phyloP scores from a whole-genome alignment of 2,888 invertebrate genomes.

The Volucella inflata region DNA sequence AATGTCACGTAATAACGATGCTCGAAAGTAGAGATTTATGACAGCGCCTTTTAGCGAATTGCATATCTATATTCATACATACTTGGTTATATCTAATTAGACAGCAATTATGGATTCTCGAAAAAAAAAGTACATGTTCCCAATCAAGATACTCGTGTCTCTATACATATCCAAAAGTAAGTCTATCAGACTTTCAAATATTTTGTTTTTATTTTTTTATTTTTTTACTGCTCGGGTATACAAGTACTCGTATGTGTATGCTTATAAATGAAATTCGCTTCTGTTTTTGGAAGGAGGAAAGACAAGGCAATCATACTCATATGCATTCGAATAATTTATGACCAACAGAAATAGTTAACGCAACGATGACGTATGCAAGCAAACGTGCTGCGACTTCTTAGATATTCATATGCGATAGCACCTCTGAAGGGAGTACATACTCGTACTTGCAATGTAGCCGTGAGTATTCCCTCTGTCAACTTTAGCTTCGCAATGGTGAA shows the following conservation, averaged over 20 bases:
- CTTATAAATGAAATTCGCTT: slow-evolving; percentile 16
- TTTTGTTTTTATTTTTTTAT: neutral
- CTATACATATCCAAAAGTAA: slow-evolving; percentile 2
- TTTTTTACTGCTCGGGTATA: slow-evolving; percentile 21
- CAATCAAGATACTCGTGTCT: slow-evolving; percentile 1
- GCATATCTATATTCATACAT: neutral
- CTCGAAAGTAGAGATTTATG: slow-evolving; percentile 21
- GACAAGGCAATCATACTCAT: neutral
- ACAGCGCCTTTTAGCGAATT: neutral
- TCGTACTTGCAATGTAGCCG: neutral
- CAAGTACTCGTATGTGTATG: slow-evolving; percentile 3
- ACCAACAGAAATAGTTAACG: neutral
- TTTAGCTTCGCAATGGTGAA: slow-evolving; percentile 22
- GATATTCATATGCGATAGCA: neutral
- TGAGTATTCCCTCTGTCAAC: slow-evolving; percentile 26
- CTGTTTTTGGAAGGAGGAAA: slow-evolving; percentile 30
- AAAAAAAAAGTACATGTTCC: neutral
- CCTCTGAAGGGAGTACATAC: slow-evolving; percentile 16
- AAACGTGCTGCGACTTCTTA: slow-evolving; percentile 45
- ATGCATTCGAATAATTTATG: slow-evolving; percentile 47
- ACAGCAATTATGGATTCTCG: neutral
- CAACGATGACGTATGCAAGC: slow-evolving; percentile 22
- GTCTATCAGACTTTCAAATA: slow-evolving; percentile 13
- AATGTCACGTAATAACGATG: slow-evolving; percentile 57
- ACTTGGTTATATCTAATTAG: neutral